Base-by-base conservation (phyloP, 2,113 vertebrate species). In the Ciconia maguari region DNA sequence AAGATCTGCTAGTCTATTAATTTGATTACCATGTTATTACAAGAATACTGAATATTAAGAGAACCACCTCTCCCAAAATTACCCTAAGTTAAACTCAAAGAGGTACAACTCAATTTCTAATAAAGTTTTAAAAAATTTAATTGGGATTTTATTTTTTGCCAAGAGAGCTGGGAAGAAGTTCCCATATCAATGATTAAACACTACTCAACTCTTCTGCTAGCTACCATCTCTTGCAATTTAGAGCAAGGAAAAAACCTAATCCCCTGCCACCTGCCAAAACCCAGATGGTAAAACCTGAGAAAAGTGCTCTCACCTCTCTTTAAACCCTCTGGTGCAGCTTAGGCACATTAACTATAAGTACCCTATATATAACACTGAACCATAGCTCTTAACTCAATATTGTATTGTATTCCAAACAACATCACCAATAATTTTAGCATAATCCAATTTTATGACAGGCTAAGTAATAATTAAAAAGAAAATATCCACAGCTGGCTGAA, bases 401-500 rank as follows among this genome's bases (percentile, higher is more conserved):
- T 75, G 26, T 16, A 91, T 46, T 93, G 81, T 89, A 89, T 84
- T 42, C n/a, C 34, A 70, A 90, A 68, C 42, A 81, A 14, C 71
- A 90, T n/a, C 58, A 86, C 70, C 84, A 92, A 71, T 78, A 89
- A 82, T 66, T 95, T 80, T 22, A 85, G 32, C 65, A 93, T 94
- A 96, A 95, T 96, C 79, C 87, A 93, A 87, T 96, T 93, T 96
- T 89, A 78, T 90, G 87, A 96, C 89, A 93, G 69, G 65, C 68
- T 86, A 92, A 89, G 81, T 88, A 94, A 91, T 90, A 94, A 97
- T 96, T 93, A 79, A 78, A 85, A 77, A 54, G 72, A 93, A 95
- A 89, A 86, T 89, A 91, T 26, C 95, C 81, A 96, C 91, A 96
- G 95, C 95, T 97, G 96, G 89, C 85, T 92, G 58, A 80, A 95